phyloP scores from a whole-genome alignment of 2,888 invertebrate genomes.

The Ethmia dodecea region DNA sequence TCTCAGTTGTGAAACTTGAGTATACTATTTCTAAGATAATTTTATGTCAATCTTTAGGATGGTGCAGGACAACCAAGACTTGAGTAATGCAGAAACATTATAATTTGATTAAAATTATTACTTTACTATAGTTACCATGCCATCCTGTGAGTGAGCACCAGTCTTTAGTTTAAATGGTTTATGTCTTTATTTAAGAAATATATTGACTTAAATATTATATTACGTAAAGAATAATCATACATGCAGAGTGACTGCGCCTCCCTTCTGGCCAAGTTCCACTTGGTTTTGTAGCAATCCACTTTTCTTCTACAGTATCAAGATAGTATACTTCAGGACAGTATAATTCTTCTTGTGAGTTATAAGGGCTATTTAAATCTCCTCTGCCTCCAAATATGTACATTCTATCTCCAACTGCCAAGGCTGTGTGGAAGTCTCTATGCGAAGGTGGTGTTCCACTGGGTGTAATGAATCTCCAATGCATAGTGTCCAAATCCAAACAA shows the following conservation, averaged over 20 bases:
- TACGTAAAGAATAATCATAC: slow-evolving; percentile 73
- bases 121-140: no score
- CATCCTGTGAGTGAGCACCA: no score
- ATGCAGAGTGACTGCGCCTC: slow-evolving; percentile 93
- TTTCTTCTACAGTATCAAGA: slow-evolving; percentile 82
- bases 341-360: slow-evolving; percentile 80
- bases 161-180: no score
- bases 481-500: slow-evolving; percentile 83
- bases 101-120: no score
- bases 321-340: slow-evolving; percentile 88
- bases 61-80: no score
- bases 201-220: no score
- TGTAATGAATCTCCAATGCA: slow-evolving; percentile 83
- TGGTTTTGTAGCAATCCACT: slow-evolving; percentile 81
- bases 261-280: slow-evolving; percentile 85
- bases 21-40: no score
- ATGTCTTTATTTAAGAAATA: no score
- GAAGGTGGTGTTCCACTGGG: slow-evolving; percentile 81
- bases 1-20: no score
- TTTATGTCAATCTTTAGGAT: no score
- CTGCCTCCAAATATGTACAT: slow-evolving; percentile 96
- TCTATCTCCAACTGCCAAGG: slow-evolving; percentile 83
- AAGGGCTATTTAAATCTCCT: slow-evolving; percentile 81
- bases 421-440: slow-evolving; percentile 93
- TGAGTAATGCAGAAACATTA: no score